Base-by-base conservation (phyloP, 2,113 vertebrate genomes). In the Xiphophorus maculatus region DNA sequence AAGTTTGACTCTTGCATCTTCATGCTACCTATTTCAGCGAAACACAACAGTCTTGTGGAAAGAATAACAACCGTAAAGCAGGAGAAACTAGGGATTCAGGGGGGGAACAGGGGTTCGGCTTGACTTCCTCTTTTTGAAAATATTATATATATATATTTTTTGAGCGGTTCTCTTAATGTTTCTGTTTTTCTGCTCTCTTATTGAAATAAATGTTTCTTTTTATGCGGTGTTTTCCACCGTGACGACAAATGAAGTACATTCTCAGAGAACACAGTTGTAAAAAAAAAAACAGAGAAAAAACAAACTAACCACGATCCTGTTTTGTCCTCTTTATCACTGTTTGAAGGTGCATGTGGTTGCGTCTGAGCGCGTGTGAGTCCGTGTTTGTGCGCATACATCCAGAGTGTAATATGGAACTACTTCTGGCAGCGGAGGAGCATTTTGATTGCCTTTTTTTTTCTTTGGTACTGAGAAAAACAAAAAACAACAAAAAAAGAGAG, bases 181-280 rank as follows among this genome's bases (percentile, higher is more conserved):
- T 80, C 89, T 87, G 90, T 86, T 77, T 70, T 89, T 84, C 86
- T 84, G 89, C 74, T 76, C 69, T 80, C 7, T 69, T 75, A 73
- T 77, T 84, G 66, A 72, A 75, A 69, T 68, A 77, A 65, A 79
- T 63, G 48, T 33, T 85, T 60, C 79, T 82, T 84, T 37, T 78
- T 76, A 79, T 72, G 88, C 84, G 89, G 90, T 84, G 84, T 76
- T 88, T 74, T 86, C 82, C 83, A 65, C 85, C 84, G 87, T 70
- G 80, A 60, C 83, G 84, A 85, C 83, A 92, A 92, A 94, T 94
- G 93, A 94, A 94, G 92, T 92, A 94, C 90, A 87, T 88, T 90
- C 90, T 92, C 84, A 85, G 85, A 88, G 86, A 90, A 72, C 93
- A 89, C 90, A 88, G 88, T 77, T 92, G 87, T 88, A 87, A 82